A percentile compares a stretch with the other conserved stretches of the same genome.
phyloP scores from a whole-genome alignment of 2,888 invertebrate genomes.

The Diogma glabrata region DNA sequence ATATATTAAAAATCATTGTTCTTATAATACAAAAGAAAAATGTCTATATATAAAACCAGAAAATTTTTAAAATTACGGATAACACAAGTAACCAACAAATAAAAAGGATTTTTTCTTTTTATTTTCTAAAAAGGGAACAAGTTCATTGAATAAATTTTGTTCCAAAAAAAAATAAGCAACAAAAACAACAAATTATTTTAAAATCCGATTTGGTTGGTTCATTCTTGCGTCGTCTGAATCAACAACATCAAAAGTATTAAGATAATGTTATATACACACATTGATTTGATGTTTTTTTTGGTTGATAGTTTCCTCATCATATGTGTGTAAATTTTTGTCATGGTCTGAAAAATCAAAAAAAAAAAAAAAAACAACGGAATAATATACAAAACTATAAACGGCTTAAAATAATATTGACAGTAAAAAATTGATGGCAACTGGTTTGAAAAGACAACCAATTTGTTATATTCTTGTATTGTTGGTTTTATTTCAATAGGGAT shows the following conservation, averaged over 20 bases:
- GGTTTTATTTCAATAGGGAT: no score
- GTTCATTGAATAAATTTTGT: background rate
- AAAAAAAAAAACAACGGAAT: constrained; percentile 2
- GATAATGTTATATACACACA: background rate
- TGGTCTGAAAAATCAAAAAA: constrained; percentile 8
- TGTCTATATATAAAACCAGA: background rate
- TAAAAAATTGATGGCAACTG: constrained; percentile 9
- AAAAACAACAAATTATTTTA: background rate
- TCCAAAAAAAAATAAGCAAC: no score
- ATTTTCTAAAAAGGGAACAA: background rate
- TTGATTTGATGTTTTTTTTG: background rate
- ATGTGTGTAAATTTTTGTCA: background rate
- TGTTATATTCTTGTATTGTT: background rate
- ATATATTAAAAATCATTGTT: constrained; percentile 2
- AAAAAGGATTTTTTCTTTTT: background rate
- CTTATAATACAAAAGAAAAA: background rate
- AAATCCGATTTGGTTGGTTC: constrained; percentile 6
- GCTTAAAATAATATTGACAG: constrained; percentile 9
- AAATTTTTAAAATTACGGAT: background rate
- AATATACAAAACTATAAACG: constrained; percentile 9
- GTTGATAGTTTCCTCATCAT: constrained; percentile 1
- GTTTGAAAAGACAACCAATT: constrained; percentile 6
- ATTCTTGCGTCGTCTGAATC: no score
- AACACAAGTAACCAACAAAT: background rate
- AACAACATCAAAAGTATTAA: background rate